phyloP scores from a whole-genome alignment of 2,113 vertebrate species.

The Acrocephalus arundinaceus region DNA sequence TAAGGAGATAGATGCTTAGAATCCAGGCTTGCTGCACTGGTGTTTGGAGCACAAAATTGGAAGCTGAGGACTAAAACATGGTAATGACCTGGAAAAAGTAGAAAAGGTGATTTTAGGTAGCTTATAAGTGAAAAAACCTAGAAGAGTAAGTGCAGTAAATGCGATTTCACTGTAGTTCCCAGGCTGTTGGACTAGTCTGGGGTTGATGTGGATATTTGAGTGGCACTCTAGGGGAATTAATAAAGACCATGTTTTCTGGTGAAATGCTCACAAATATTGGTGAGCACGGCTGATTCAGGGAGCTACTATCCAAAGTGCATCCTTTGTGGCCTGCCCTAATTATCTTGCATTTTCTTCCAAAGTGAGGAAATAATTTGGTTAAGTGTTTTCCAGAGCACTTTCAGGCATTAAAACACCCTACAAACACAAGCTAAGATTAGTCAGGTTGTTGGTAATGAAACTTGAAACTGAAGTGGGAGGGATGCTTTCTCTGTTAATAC shows the following conservation, averaged over 20 bases:
- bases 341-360: neutral
- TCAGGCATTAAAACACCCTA: neutral
- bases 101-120: neutral
- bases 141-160: neutral
- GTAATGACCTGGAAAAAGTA: neutral
- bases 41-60: slow-evolving; percentile 13
- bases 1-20: neutral
- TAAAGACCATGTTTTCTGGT: neutral
- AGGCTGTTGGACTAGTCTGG: neutral
- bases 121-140: neutral
- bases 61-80: neutral
- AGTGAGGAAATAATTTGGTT: neutral
- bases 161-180: neutral
- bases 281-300: neutral
- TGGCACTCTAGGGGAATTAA: neutral
- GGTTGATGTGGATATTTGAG: neutral
- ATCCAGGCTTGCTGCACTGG: neutral
- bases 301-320: neutral
- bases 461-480: neutral
- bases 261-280: neutral
- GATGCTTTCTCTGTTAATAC: neutral
- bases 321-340: slow-evolving; percentile 23
- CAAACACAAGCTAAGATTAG: neutral
- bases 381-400: neutral
- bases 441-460: neutral